Evolutionary conservation across 2,113 vertebrate species (phyloP), one percentile per base, ranked within the genome.

Genomic region (Sarotherodon lohbergeri): DNA sequence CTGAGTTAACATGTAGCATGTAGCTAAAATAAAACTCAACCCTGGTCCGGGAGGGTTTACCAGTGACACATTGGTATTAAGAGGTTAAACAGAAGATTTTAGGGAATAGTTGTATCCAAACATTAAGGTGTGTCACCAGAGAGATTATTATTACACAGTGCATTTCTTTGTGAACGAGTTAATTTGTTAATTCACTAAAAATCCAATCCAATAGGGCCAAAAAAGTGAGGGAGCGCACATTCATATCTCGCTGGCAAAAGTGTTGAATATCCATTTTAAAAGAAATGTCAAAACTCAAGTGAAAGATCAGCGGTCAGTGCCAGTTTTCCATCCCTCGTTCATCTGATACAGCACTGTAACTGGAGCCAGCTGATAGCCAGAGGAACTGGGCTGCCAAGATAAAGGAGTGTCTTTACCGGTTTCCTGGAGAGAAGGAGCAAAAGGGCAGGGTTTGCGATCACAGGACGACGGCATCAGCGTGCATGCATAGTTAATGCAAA

Each of bases 341-440:
- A 93, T 91, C 91, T 91, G 94, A 96, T 95, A 92, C 87, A 86
- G 56, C 29, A 7, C 14, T 92, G 94, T 95, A 96, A 96, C 92
- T 83, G 85, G 93, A 96, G 59, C 88, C 93, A 83, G 29, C 63
- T 87, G 91, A 90, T 71, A 81, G 85, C 84, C n/a, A 16, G 78
- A 59, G 10, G 55, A 86, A 52, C 81, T 41, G 59, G 66, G 43
- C 56, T 34, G 63, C 68, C 85, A 68, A 79, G 89, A 86, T 81
- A 78, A 88, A 88, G 54, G 39, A 78, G 32, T 19, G 24, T 81
- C 29, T 55, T 41, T 82, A 85, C 34, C 7, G 12, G 63, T 63
- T 84, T 73, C 82, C 56, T 73, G n/a, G 39, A 86, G 68, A 80
- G 78, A 83, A 32, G 81, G 88, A 84, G 68, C 61, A 90, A 89